Conservation (phyloP, 2,888 invertebrate genomes). For the Drosophila cognata region DNA sequence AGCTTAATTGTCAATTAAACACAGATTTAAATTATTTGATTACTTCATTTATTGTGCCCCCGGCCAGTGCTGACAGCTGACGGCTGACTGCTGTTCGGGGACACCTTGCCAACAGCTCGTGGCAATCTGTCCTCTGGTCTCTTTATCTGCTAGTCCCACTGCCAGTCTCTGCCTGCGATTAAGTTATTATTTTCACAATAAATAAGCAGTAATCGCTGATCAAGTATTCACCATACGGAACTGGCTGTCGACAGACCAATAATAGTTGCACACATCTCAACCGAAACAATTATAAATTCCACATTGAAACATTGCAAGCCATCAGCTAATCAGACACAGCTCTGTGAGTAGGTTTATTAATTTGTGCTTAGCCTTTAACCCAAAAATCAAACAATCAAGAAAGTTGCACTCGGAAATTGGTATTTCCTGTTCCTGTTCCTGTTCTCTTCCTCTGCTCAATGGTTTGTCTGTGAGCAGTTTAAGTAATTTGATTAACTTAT, state of each 20-base stretch:
- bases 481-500: background rate
- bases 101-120: slow-evolving; percentile 31
- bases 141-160: slow-evolving; percentile 35
- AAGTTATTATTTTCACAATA: slow-evolving; percentile 40
- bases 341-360: background rate
- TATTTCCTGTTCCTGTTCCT: background rate
- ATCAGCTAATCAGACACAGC: background rate
- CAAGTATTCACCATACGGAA: slow-evolving; percentile 36
- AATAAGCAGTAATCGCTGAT: slow-evolving; percentile 42
- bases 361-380: background rate
- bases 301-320: background rate
- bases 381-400: background rate
- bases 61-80: slow-evolving; percentile 6
- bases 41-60: slow-evolving; percentile 64
- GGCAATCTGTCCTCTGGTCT: slow-evolving; percentile 16
- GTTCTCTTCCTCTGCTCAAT: background rate
- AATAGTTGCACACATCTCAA: slow-evolving; percentile 19
- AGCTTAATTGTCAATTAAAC: slow-evolving; percentile 76
- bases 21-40: slow-evolving; percentile 75
- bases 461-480: background rate
- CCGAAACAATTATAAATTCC: background rate
- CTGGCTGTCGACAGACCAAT: slow-evolving; percentile 20
- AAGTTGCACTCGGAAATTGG: background rate
- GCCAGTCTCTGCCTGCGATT: background rate
- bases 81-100: slow-evolving; percentile 10